phyloP scores from a whole-genome alignment of 1,140 invertebrate species.

The Hermetia illucens region DNA sequence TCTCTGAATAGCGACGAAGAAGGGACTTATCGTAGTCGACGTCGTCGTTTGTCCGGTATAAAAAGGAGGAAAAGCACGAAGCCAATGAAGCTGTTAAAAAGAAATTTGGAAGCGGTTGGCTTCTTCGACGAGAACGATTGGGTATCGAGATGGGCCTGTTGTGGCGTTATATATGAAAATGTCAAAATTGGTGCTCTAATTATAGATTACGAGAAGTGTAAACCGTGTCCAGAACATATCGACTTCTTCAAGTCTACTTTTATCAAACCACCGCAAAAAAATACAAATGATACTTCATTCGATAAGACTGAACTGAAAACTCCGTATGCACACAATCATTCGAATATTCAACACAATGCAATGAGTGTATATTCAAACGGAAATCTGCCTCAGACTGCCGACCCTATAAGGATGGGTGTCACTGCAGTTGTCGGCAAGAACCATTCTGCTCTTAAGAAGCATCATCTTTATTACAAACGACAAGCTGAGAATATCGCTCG shows the following conservation, averaged over 20 bases:
- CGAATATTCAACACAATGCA: no score
- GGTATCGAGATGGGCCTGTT: constrained; percentile 18
- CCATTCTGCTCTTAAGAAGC: constrained; percentile 24
- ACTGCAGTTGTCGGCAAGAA: no score
- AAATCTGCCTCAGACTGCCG: no score
- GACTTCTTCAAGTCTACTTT: no score
- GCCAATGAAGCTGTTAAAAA: constrained; percentile 16
- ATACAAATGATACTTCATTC: no score
- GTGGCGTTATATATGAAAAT: constrained; percentile 23
- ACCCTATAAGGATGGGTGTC: no score
- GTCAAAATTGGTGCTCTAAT: constrained; percentile 15
- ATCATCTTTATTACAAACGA: constrained; percentile 27
- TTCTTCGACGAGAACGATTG: constrained; percentile 23
- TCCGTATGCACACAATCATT: no score
- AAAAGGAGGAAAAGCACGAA: constrained; percentile 13
- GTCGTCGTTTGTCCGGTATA: constrained; percentile 5
- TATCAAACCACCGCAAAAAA: no score
- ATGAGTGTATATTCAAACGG: no score
- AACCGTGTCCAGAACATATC: constrained; percentile 14
- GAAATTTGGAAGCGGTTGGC: constrained; percentile 14
- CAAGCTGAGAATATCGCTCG: constrained; percentile 9
- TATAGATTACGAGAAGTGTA: constrained; percentile 19
- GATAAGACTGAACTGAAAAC: no score
- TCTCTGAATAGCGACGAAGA: constrained; percentile 23
- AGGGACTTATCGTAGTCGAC: constrained; percentile 6